Percentiles rank a stretch among this genome's conserved stretches.
These are phyloP conservation scores for Rhagonycha fulva DNA, from an alignment of 2,888 invertebrate species.

Conservation along the genomic window DNA sequence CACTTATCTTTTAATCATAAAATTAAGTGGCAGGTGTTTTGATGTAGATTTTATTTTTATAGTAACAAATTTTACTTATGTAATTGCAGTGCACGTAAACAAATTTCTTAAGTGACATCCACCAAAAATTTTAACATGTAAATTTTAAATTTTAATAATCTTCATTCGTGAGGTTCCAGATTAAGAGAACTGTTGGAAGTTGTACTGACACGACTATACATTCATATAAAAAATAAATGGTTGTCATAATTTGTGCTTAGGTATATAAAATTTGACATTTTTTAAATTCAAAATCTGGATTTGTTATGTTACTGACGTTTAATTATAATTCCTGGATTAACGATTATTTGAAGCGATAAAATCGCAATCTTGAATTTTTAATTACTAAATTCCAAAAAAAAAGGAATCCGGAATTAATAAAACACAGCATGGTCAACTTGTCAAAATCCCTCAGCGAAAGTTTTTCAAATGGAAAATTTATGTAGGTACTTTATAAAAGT, in stretches of 20 bases:
- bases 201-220: background rate
- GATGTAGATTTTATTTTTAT: background rate
- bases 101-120: background rate
- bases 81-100: background rate
- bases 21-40: slow-evolving; percentile 3
- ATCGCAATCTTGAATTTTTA: background rate
- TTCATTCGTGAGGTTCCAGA: background rate
- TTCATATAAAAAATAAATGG: background rate
- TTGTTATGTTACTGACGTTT: background rate
- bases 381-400: background rate
- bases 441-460: too few relatives aligned
- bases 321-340: background rate
- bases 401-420: background rate
- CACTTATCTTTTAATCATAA: slow-evolving; percentile 1
- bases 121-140: background rate
- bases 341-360: background rate
- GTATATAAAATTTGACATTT: background rate
- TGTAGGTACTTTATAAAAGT: too few relatives aligned
- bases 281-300: background rate
- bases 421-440: too few relatives aligned
- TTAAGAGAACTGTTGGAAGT: background rate
- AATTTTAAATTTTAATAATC: background rate
- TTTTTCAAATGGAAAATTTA: too few relatives aligned
- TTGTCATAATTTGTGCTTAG: background rate
- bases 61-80: slow-evolving; percentile 1